Base-by-base conservation (phyloP, 2,797 vertebrate genomes). In the Falco peregrinus region DNA sequence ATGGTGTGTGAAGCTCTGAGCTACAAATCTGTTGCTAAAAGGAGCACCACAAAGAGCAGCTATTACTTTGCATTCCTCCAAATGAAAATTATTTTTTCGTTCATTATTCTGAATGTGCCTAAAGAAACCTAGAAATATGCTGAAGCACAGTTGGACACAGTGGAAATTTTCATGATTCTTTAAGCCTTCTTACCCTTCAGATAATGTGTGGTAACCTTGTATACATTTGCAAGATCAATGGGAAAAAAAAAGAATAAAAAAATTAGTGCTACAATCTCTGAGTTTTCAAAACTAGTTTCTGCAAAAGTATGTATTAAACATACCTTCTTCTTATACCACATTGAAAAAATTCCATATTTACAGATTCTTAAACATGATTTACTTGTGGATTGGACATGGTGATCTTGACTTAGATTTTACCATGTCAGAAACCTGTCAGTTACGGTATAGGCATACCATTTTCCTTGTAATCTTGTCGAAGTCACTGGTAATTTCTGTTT, bases 301-400 rank as follows among this genome's bases (percentile, higher is more conserved):
- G 6, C 16, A 73, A 83, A 68, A 12, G 1, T 65, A 19, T n/a
- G 61, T 43, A 43, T 5, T 29, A 79, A 45, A 22, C 7, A 22
- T 18, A 45, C 0, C 1, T 8, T 8, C 84, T 65, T 15, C 3
- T 80, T 61, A 61, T 35, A 60, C 9, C 1, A 25, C 1, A 2
- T 29, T 26, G 17, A 50, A 63, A 61, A 67, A 74, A 48, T 6
- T 68, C 17, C 11, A 4, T 29, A 1, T 41, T 84, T 61, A 68
- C 0, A 2, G 54, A 68, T 39, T 39, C 54, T 61, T 79, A 79
- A 63, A 57, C 7, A 19, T 16, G 5, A 31, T 75, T 45, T 57
- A 31, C 6, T 4, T 50, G 5, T 35, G 2, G 0, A 1, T 31
- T 73, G 8, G n/a, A 37, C 16, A 12, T 22, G 5, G 6, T 65